These are phyloP conservation scores for Pristionchus exspectatus DNA, from an alignment of 2,888 invertebrate genomes.

Conservation along the genomic window DNA sequence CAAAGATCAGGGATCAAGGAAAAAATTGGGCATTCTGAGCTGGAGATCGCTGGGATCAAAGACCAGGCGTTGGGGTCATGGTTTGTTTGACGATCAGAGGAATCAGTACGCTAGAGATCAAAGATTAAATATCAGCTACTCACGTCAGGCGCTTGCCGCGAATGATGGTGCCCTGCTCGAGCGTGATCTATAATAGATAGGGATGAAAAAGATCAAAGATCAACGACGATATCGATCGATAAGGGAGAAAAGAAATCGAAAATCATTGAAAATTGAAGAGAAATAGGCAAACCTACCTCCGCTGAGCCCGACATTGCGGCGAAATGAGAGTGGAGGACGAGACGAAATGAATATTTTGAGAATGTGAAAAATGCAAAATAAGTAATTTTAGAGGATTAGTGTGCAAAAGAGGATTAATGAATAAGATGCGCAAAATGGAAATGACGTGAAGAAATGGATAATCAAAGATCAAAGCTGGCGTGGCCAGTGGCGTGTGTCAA, in stretches of 20 bases:
- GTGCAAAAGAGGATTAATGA: neutral
- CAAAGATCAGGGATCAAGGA: neutral
- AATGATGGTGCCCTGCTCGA: conserved; percentile 43
- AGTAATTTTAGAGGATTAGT: no score
- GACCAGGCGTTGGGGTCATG: no score
- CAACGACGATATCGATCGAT: neutral
- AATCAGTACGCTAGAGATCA: no score
- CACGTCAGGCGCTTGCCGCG: conserved; percentile 41
- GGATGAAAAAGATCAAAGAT: neutral
- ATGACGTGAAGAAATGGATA: neutral
- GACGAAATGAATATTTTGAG: no score
- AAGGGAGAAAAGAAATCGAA: neutral
- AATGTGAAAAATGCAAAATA: no score
- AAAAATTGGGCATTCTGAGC: neutral
- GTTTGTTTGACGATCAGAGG: no score
- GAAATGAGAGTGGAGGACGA: neutral
- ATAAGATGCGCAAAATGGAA: no score
- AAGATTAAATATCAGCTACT: neutral
- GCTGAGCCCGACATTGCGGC: neutral
- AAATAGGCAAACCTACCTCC: conserved; percentile 7
- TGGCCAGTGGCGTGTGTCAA: neutral
- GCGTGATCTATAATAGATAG: neutral
- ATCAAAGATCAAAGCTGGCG: no score
- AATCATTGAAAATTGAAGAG: neutral
- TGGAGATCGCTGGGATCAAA: neutral